phyloP scores from a whole-genome alignment of 92 coral and sea anemone genomes.

The Siderastrea radians region DNA sequence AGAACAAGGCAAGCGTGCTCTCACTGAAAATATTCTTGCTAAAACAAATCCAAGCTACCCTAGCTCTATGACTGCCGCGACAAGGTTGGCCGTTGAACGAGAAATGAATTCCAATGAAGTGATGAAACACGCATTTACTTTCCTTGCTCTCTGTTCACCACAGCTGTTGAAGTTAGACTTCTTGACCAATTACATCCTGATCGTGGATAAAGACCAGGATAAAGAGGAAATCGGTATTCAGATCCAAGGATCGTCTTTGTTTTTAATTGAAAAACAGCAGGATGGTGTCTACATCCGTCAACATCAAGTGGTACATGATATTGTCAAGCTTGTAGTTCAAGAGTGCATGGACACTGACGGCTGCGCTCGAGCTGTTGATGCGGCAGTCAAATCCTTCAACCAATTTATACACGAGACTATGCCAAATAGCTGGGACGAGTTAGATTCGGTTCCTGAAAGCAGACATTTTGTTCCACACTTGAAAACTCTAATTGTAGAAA shows the following conservation, averaged over 20 bases:
- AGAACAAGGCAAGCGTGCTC: slow-evolving; percentile 28
- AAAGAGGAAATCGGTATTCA: slow-evolving; percentile 31
- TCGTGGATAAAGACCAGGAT: slow-evolving; percentile 23
- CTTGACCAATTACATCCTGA: slow-evolving; percentile 29
- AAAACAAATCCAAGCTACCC: slow-evolving; percentile 24
- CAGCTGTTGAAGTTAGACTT: slow-evolving; percentile 40
- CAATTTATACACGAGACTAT: slow-evolving; percentile 41
- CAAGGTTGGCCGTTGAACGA: slow-evolving; percentile 52
- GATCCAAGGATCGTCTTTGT: slow-evolving; percentile 51
- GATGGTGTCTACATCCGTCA: slow-evolving; percentile 22
- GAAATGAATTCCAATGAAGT: slow-evolving; percentile 9
- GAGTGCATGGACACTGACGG: neutral
- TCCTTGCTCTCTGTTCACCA: slow-evolving; percentile 39
- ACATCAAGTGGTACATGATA: slow-evolving; percentile 62
- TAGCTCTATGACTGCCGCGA: slow-evolving; percentile 53
- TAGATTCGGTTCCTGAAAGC: neutral
- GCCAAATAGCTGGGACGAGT: slow-evolving; percentile 3
- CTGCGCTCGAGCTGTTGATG: slow-evolving; percentile 3
- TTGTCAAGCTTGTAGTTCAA: neutral
- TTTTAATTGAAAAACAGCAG: slow-evolving; percentile 26
- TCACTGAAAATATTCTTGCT: slow-evolving; percentile 32
- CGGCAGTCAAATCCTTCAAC: slow-evolving; percentile 39
- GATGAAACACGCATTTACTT: slow-evolving; percentile 41
- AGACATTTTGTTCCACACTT: slow-evolving; percentile 48
- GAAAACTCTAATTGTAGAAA: neutral